Conservation (phyloP, 2,113 vertebrate species). For the Ornithorhynchus anatinus region DNA sequence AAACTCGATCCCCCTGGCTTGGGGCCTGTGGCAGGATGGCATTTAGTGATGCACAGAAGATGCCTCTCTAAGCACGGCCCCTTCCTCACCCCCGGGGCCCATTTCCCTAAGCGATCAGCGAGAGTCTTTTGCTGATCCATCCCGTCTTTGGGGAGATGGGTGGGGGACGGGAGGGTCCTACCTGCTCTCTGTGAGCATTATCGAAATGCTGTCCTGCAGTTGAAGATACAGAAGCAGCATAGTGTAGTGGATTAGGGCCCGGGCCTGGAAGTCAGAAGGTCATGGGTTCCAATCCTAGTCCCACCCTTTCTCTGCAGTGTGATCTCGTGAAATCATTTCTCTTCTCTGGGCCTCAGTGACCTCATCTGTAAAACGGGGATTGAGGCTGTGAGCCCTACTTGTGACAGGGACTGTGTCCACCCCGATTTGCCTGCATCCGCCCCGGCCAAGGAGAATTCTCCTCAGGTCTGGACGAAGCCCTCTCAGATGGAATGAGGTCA, state of each 20-base stretch:
- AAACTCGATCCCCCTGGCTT: constrained; percentile 35
- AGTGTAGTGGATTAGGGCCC: background rate
- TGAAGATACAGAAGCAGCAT: background rate
- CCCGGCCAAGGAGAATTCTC: too few species aligned
- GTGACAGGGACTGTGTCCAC: too few species aligned
- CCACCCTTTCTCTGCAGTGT: background rate
- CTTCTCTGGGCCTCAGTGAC: too few species aligned
- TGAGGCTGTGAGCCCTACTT: too few species aligned
- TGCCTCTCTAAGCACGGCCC: constrained; percentile 11
- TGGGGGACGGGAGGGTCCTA: too few species aligned
- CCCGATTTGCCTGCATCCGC: too few species aligned
- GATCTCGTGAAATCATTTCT: background rate
- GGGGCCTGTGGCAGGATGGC: constrained; percentile 3
- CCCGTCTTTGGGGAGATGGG: constrained; percentile 78
- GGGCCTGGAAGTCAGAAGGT: background rate
- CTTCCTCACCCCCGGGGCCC: constrained; percentile 22
- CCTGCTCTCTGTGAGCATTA: constrained; percentile 83
- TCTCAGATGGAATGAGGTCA: too few species aligned
- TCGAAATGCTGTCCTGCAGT: constrained; percentile 24
- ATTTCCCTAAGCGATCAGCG: constrained; percentile 75
- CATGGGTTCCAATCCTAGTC: background rate
- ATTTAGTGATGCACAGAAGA: constrained; percentile 29
- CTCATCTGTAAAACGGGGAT: too few species aligned
- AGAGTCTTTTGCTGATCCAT: constrained; percentile 72
- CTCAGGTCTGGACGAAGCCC: too few species aligned